Evolutionary conservation across 2,113 vertebrate species (phyloP), one percentile per base, ranked within the genome.

Genomic region (Hirundichthys speculiger): DNA sequence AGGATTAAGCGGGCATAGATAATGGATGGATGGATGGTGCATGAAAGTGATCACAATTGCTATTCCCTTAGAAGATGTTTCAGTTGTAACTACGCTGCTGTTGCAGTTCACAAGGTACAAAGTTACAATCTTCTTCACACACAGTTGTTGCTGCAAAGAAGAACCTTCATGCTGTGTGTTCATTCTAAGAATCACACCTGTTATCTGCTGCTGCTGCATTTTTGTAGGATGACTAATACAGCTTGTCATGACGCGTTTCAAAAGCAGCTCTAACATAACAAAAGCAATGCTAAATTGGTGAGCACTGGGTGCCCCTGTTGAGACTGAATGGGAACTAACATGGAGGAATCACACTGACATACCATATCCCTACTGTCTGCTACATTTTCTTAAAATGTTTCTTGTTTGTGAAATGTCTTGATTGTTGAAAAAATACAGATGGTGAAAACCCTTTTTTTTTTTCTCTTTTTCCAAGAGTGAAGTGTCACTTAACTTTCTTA

Each of bases 241-340:
- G 18, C 54, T 43, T 62, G 64, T 62, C 22, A 30, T 1, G 3
- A 34, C 72, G 71, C 1, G 20, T 24, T 73, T 51, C 58, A 71
- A 53, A 57, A 25, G 43, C 30, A 39, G 13, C 46, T 53, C 30
- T 27, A 27, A 43, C 38, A 20, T 7, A 5, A n/a, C 19, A 14
- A 39, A 58, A 46, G 1, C 3, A 49, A 14, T 38, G 13, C 5
- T 51, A 12, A 3, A 30, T 13, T 30, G 25, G 1, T 12, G 2
- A 13, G 3, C 13, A 18, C 13, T 56, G 11, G 19, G 2, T 65
- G 41, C n/a, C n/a, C n/a, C n/a, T 20, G 1, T 48, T 55, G 6
- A 39, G 1, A 42, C 20, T 45, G 11, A 30, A 8, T 24, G 30
- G 11, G 30, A 34, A 9, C 42, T 19, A 15, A 45, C 5, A 34